These are phyloP conservation scores for Etheostoma perlongum DNA, from an alignment of 2,797 vertebrate genomes.

Conservation along the genomic window DNA sequence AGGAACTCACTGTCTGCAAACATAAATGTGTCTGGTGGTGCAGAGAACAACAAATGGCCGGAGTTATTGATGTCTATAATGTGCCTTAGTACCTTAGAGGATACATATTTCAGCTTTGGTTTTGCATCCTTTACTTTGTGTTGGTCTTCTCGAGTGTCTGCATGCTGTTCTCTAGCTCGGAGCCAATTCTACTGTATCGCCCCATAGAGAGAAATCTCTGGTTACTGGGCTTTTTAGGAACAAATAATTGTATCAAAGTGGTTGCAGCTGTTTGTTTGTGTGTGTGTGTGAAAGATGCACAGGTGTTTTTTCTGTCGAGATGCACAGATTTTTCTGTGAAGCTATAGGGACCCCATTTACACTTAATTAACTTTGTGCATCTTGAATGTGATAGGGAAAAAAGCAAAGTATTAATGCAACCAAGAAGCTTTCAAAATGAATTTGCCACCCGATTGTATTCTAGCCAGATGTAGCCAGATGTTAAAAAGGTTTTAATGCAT, in stretches of 20 bases:
- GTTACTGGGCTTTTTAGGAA: constrained; percentile 24
- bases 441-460: background rate
- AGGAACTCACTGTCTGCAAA: constrained; percentile 54
- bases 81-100: background rate
- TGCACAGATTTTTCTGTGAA: constrained; percentile 49
- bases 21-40: constrained; percentile 21
- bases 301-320: constrained; percentile 50
- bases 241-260: constrained; percentile 36
- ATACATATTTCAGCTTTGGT: background rate
- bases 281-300: constrained; percentile 34
- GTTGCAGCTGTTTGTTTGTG: constrained; percentile 48
- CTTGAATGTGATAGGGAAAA: background rate
- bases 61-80: background rate
- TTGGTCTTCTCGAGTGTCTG: constrained; percentile 41
- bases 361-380: constrained; percentile 2
- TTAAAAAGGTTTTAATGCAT: constrained; percentile 7
- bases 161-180: background rate
- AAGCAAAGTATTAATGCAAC: background rate
- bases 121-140: constrained; percentile 4
- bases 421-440: background rate
- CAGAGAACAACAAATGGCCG: background rate
- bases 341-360: background rate
- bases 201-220: constrained; percentile 18
- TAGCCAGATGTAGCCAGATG: background rate
- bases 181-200: constrained; percentile 27